Evolutionary conservation across 1,140 invertebrate species (phyloP), one percentile per base, ranked within the genome.

Genomic region (Drosophila dunni): DNA sequence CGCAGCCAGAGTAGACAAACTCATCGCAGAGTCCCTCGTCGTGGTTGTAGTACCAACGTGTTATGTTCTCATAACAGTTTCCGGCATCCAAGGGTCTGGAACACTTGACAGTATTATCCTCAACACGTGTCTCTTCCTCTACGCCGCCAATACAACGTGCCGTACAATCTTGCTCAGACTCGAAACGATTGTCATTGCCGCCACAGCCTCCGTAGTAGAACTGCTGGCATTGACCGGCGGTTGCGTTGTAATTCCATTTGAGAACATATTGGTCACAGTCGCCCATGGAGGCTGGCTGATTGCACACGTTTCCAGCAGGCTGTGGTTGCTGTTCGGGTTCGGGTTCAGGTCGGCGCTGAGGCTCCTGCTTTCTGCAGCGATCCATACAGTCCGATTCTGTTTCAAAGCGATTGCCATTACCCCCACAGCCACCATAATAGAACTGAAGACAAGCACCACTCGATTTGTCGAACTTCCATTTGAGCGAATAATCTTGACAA

Each of bases 201-300:
- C 94, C 95, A 81, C 96, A 97, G 8, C 97, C 96, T 4, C 96
- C 95, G 88, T 97, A 98, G 61, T 95, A 95, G 90, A 98, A 98
- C 69, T 94, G 94, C 78, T 94, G 92, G 81, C 97, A 98, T 24
- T 92, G 91, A 45, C 94, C 93, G 15, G 94, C 93, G 54, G 94
- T 94, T 0, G 95, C 94, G 91, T 99, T 96, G 92, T 94, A 99
- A 93, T 96, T 98, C 96, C 96, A 99, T 51, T 95, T 94, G 51
- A 95, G 92, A 11, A 94, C 94, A 91, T 97, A 97, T 65, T 96
- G 93, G 56, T 94, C 94, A 85, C 98, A 99, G 9, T 96, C 94
- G 1, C 98, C 98, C 56, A 94, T 91, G 65, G 94, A 93, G 9
- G 95, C 94, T 0, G 96, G 95, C 74, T 97, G 91, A 10, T 95